Conservation (phyloP, 1,140 invertebrate genomes). For the Bilobella aurantiaca region DNA sequence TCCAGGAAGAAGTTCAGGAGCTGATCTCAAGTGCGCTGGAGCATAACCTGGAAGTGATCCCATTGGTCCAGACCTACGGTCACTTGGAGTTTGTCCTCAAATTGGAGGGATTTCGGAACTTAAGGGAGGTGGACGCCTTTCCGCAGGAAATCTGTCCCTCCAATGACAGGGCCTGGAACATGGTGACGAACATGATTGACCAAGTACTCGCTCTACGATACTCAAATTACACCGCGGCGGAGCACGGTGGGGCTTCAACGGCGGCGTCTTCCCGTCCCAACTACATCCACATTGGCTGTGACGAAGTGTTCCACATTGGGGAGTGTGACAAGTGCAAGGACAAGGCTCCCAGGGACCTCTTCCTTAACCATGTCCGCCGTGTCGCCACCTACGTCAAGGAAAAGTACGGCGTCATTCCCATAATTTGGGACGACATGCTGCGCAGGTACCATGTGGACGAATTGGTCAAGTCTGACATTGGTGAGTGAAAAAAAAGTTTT, state of each 20-base stretch:
- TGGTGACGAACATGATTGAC: conserved; percentile 46
- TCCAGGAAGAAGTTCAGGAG: conserved; percentile 15
- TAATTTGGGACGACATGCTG: conserved; percentile 51
- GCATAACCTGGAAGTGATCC: conserved; percentile 43
- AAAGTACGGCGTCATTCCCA: conserved; percentile 52
- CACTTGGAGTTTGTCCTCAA: conserved; percentile 51
- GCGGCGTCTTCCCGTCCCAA: conserved; percentile 41
- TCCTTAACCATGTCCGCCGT: conserved; percentile 45
- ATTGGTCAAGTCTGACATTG: conserved; percentile 15
- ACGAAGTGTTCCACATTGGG: conserved; percentile 57
- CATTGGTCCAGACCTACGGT: conserved; percentile 50
- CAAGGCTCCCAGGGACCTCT: conserved; percentile 41
- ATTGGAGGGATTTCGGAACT: conserved; percentile 42
- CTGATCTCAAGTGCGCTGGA: conserved; percentile 5
- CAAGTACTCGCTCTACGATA: conserved; percentile 38
- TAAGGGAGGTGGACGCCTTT: conserved; percentile 47
- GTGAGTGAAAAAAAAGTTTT: too few species aligned
- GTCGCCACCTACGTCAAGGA: conserved; percentile 55
- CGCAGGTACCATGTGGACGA: conserved; percentile 26
- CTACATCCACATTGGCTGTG: conserved; percentile 67
- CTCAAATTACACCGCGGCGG: too few species aligned
- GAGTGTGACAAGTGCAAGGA: conserved; percentile 42
- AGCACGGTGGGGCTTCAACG: too few species aligned
- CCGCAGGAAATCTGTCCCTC: conserved; percentile 44
- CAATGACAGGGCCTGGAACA: conserved; percentile 41